A percentile compares a stretch with the other conserved stretches of the same genome.
phyloP scores from a whole-genome alignment of 2,888 invertebrate genomes.

The Herminia tarsipennalis region DNA sequence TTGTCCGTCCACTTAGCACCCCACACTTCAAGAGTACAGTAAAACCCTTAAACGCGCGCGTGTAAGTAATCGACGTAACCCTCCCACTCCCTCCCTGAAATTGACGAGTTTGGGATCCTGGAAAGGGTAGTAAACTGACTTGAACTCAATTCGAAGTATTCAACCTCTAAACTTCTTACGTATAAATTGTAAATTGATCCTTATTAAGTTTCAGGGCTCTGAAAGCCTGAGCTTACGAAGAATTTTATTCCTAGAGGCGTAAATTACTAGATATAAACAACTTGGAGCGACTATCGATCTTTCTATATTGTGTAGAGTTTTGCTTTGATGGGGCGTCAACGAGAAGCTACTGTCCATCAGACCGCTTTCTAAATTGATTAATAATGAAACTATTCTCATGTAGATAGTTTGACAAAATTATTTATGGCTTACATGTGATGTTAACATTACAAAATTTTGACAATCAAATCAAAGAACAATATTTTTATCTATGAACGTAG shows the following conservation, averaged over 20 bases:
- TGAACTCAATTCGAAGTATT: conserved; percentile 38
- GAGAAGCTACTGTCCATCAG: no score
- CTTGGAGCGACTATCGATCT: not conserved
- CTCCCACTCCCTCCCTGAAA: conserved; percentile 21
- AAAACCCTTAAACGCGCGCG: conserved; percentile 27
- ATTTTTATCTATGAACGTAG: no score
- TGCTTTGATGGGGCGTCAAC: no score
- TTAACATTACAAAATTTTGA: no score
- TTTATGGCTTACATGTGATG: no score
- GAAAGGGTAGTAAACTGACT: conserved; percentile 35
- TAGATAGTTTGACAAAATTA: no score
- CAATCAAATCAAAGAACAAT: no score
- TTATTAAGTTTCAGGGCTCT: conserved; percentile 33
- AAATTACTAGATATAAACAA: no score
- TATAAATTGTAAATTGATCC: conserved; percentile 40
- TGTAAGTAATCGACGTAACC: conserved; percentile 39
- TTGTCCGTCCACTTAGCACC: conserved; percentile 25
- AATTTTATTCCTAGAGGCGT: conserved; percentile 24
- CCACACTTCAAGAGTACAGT: conserved; percentile 15
- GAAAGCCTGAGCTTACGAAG: conserved; percentile 19
- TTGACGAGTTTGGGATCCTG: conserved; percentile 21
- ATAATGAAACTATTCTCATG: no score
- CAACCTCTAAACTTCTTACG: conserved; percentile 30
- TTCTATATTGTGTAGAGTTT: no score
- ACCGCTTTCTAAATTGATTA: no score